Conservation (phyloP, 2,888 invertebrate genomes). For the Drosophila mimica region DNA sequence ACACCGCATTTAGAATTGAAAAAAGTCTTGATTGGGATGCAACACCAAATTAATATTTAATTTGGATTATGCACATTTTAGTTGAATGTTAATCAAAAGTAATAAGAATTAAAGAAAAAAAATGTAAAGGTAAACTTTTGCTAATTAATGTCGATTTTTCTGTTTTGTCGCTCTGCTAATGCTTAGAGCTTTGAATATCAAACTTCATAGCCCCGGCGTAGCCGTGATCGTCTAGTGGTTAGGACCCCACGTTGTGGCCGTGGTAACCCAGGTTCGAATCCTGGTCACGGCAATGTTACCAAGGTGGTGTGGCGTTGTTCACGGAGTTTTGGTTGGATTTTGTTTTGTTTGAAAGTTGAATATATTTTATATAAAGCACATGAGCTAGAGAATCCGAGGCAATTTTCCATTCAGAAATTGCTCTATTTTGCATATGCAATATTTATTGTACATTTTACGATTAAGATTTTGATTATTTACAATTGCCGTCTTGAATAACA, state of each 20-base stretch:
- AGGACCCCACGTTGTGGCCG: conserved; percentile 73
- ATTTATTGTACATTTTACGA: conserved; percentile 57
- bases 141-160: background rate
- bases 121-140: background rate
- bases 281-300: conserved; percentile 67
- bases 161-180: background rate
- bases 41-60: background rate
- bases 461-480: conserved; percentile 68
- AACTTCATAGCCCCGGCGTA: conserved; percentile 13
- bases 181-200: conserved; percentile 3
- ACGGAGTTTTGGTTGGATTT: conserved; percentile 42
- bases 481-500: conserved; percentile 62
- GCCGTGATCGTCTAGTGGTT: conserved; percentile 75
- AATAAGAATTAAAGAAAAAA: background rate
- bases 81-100: background rate
- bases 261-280: conserved; percentile 72
- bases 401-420: background rate
- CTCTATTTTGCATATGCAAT: conserved; percentile 21
- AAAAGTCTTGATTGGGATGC: background rate
- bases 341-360: background rate
- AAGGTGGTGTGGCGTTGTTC: conserved; percentile 51
- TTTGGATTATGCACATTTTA: background rate
- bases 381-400: background rate
- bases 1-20: background rate
- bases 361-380: background rate